These are phyloP conservation scores for Brevimyrus niger DNA, from an alignment of 2,113 vertebrate genomes.

Conservation along the genomic window DNA sequence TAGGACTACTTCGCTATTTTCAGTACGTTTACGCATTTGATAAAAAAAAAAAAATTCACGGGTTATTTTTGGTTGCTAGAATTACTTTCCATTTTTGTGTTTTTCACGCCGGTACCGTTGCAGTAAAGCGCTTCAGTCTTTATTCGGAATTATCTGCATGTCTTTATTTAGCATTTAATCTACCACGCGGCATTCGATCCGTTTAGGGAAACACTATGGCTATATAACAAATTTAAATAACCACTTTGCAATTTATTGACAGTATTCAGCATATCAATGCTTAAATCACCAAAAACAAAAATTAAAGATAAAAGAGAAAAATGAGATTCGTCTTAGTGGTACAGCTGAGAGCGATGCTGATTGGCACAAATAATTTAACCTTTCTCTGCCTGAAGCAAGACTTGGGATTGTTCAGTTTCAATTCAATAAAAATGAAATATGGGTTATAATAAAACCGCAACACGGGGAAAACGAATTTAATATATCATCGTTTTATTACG, in stretches of 20 bases:
- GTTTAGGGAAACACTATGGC: not conserved
- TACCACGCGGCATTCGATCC: not conserved
- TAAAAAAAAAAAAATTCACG: too few relatives aligned
- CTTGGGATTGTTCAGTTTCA: conserved; percentile 54
- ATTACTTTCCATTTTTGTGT: not conserved
- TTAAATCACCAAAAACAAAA: conserved; percentile 16
- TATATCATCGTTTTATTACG: conserved; percentile 75
- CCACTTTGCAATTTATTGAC: not conserved
- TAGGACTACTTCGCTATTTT: not conserved
- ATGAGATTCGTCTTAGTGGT: conserved; percentile 30
- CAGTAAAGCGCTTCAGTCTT: not conserved
- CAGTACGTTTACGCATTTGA: not conserved
- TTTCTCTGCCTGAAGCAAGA: conserved; percentile 52
- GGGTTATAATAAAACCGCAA: conserved; percentile 67
- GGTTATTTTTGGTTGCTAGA: not conserved
- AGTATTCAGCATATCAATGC: not conserved
- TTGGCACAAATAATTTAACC: conserved; percentile 67
- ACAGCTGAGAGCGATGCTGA: conserved; percentile 39
- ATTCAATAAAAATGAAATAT: conserved; percentile 72
- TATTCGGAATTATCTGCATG: not conserved
- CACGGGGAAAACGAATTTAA: conserved; percentile 69
- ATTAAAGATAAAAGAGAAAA: conserved; percentile 21
- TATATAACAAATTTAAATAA: not conserved
- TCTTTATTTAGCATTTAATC: not conserved
- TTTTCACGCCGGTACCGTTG: not conserved